These are phyloP conservation scores for Umimayanthus chanpuru DNA, from an alignment of 92 coral and sea anemone genomes.

Conservation along the genomic window DNA sequence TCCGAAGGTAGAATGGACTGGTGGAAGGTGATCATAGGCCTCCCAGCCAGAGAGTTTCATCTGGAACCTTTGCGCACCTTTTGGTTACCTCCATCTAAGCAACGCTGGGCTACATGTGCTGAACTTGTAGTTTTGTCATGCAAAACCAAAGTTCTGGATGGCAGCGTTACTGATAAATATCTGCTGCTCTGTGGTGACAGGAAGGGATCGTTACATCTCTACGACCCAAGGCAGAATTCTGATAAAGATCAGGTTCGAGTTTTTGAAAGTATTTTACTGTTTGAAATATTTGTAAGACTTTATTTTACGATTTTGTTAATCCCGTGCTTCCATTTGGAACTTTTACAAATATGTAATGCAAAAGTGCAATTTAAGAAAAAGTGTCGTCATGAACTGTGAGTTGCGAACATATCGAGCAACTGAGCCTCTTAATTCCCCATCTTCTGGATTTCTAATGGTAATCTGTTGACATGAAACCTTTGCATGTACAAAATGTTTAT, in stretches of 20 bases:
- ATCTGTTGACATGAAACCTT: too few relatives aligned
- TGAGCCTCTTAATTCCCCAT: too few relatives aligned
- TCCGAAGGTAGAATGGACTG: conserved; percentile 84
- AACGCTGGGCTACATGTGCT: conserved; percentile 95
- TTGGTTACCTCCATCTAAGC: conserved; percentile 82
- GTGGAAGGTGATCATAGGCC: conserved; percentile 67
- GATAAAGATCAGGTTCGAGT: conserved; percentile 49
- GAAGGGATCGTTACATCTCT: conserved; percentile 90
- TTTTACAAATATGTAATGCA: too few relatives aligned
- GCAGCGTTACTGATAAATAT: conserved; percentile 12
- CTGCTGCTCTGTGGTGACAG: conserved; percentile 92
- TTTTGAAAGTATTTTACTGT: not conserved
- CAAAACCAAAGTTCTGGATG: conserved; percentile 14
- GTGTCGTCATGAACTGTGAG: too few relatives aligned
- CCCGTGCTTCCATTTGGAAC: too few relatives aligned
- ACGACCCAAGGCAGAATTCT: conserved; percentile 49
- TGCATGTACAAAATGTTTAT: too few relatives aligned
- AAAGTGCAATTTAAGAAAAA: too few relatives aligned
- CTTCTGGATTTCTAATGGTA: too few relatives aligned
- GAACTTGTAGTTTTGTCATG: conserved; percentile 41
- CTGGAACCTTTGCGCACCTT: conserved; percentile 62
- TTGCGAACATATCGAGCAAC: too few relatives aligned
- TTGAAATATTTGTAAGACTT: too few relatives aligned
- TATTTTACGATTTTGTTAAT: too few relatives aligned
- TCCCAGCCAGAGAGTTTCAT: conserved; percentile 35